These are phyloP conservation scores for Seison nebaliae DNA, from an alignment of 1,140 invertebrate genomes.

Conservation along the genomic window DNA sequence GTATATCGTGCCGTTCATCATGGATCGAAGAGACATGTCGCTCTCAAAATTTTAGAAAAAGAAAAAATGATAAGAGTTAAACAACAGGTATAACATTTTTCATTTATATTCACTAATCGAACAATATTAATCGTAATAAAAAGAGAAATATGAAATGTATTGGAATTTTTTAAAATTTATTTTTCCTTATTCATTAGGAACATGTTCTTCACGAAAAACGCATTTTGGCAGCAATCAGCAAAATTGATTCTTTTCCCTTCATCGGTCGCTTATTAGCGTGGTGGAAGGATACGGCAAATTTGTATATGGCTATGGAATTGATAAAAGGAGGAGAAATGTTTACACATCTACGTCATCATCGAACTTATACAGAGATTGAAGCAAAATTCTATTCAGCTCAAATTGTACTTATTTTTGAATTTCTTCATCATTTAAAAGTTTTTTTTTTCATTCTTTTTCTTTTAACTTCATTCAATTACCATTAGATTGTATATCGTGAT, in stretches of 20 bases:
- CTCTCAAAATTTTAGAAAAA: too few species aligned
- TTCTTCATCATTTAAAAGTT: slow-evolving; percentile 90
- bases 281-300: slow-evolving; percentile 38
- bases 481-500: background rate
- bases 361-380: background rate
- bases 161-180: too few species aligned
- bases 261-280: slow-evolving; percentile 67
- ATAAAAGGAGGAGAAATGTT: slow-evolving; percentile 8
- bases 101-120: too few species aligned
- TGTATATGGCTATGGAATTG: background rate
- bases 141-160: too few species aligned
- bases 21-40: too few species aligned
- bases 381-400: slow-evolving; percentile 91
- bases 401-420: slow-evolving; percentile 95
- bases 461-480: too few species aligned
- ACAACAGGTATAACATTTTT: too few species aligned
- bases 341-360: background rate
- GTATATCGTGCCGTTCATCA: too few species aligned
- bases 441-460: too few species aligned
- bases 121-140: too few species aligned
- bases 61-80: too few species aligned
- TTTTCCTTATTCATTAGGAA: slow-evolving; percentile 75
- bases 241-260: too few species aligned
- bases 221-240: slow-evolving; percentile 67
- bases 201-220: slow-evolving; percentile 77